Base-by-base conservation (phyloP, 2,797 vertebrate species). In the Gymnoscopelus braueri region DNA sequence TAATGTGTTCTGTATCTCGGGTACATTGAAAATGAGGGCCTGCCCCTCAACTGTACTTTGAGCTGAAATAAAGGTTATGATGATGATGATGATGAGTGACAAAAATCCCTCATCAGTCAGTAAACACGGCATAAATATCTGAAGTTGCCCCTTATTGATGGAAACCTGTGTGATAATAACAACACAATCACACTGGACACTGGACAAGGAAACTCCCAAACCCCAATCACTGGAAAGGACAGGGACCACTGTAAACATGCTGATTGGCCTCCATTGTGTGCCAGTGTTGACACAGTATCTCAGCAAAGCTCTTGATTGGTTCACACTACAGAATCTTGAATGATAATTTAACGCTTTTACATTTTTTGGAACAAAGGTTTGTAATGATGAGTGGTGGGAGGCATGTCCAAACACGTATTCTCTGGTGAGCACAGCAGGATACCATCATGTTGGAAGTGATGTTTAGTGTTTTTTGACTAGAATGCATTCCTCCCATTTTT, bases 251-350 rank as follows among this genome's bases (percentile, higher is more conserved):
- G 65, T 82, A 72, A 87, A 87, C 73, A 44, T 3, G 11, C 67
- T 70, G 71, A 82, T 84, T 81, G 65, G 58, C 58, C 67, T 4
- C 4, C 26, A 61, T 67, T 79, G 74, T 76, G 73, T 65, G 32
- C 6, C 7, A 0, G 15, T 88, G 79, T 87, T 88, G 84, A 88
- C 71, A 69, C 60, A 65, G 54, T 67, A 53, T 77, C 75, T 83
- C 62, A 65, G 39, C 39, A 73, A 84, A 77, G 72, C 73, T 77
- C 64, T 74, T 74, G 81, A 75, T 86, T 78, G 79, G 72, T 65
- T 68, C 35, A 62, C 39, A 10, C 39, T 44, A 44, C 9, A 44
- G 10, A 44, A 44, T 9, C 39, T 44, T 2, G 39, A 9, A 44
- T 44, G 39, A 9, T 7, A 44, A 44, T 44, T 44, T 8, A 44